Evolutionary conservation across 2,797 vertebrate species (phyloP), one percentile per base, ranked within the genome.

Genomic region (Falco novaeseelandiae): DNA sequence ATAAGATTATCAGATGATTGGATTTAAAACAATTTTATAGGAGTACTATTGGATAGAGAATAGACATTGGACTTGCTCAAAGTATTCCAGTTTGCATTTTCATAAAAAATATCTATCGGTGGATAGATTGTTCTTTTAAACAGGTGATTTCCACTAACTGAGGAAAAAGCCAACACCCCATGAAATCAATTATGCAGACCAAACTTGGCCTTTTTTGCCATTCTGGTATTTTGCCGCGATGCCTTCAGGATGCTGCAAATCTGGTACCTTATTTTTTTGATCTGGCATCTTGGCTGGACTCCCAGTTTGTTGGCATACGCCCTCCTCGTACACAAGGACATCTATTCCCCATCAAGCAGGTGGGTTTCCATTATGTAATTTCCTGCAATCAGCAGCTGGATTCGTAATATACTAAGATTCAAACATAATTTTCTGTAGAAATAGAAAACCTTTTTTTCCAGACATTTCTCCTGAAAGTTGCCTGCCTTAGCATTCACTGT

Each of bases 231-330:
- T n/a, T 87, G 54, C 77, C 80, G 82, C 15, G 51, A 40, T 72
- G 22, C 38, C 51, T 87, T 90, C 17, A 23, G 79, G 73, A n/a
- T 81, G 32, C 44, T 40, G 57, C 54, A 87, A 86, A 82, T 38
- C 46, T 91, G 73, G 44, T 82, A 42, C 46, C 81, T 94, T 80
- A 55, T 95, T 90, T 90, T 95, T 93, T 88, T 96, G 88, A 5
- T 87, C 80, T 92, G 77, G 92, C 83, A 36, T n/a, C 19, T 76
- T 90, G 88, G 83, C 86, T 79, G 73, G 34, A 16, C 34, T 90
- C 88, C 80, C 88, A 71, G 51, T 51, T 59, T 77, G 55, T 36
- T 93, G 84, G 87, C 83, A 72, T 7, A 44, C 57, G 16, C 49
- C 38, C 36, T 70, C 38, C 36, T 70, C 44, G 6, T 19, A 40